Evolutionary conservation across 92 coral and sea anemone species (phyloP).

Genomic region (Zoanthus solanderi): DNA sequence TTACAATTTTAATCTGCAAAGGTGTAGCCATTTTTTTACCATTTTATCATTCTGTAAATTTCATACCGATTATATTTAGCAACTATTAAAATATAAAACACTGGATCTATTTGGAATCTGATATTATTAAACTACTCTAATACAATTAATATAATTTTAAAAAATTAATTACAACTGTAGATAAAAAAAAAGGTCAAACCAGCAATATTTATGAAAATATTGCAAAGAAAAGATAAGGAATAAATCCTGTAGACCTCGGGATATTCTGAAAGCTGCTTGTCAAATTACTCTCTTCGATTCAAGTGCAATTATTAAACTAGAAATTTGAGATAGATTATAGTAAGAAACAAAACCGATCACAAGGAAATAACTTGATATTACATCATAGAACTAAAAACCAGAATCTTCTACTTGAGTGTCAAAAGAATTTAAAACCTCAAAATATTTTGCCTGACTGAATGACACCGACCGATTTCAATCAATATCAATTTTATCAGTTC

Average conservation of each 20-base stretch:
- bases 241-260: background rate
- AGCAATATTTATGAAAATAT: background rate
- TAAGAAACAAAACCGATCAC: background rate
- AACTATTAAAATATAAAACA: constrained; percentile 8
- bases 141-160: background rate
- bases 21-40: no score
- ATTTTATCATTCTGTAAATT: no score
- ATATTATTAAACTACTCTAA: background rate
- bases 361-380: background rate
- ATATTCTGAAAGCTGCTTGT: background rate
- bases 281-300: background rate
- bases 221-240: background rate
- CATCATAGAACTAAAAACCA: background rate
- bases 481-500: background rate
- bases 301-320: background rate
- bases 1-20: no score
- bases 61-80: no score
- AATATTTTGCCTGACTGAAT: background rate
- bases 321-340: background rate
- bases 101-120: background rate
- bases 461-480: background rate
- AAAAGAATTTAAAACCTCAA: background rate
- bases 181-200: background rate
- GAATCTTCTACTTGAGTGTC: background rate
- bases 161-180: background rate